These are phyloP conservation scores for Musca vetustissima DNA, from an alignment of 1,140 invertebrate genomes.

Conservation along the genomic window DNA sequence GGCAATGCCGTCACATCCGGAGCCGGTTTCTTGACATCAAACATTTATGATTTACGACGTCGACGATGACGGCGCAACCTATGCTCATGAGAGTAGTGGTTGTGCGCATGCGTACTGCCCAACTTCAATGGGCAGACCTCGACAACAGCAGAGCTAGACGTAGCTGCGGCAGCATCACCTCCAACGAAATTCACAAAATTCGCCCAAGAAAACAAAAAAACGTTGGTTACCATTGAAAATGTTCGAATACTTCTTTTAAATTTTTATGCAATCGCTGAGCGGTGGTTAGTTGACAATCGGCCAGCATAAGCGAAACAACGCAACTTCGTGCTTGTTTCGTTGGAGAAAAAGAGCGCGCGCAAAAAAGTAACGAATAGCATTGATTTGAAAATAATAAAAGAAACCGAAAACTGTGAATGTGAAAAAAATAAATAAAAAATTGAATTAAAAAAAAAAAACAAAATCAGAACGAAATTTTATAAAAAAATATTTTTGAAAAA, in stretches of 20 bases:
- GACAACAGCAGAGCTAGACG: not conserved
- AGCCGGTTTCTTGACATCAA: not conserved
- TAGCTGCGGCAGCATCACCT: too few relatives aligned
- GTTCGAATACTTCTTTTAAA: conserved; percentile 53
- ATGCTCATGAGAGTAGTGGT: not conserved
- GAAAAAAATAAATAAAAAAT: not conserved
- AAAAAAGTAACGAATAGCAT: too few relatives aligned
- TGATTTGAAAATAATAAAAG: too few relatives aligned
- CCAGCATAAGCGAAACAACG: conserved; percentile 26
- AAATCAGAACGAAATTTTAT: conserved; percentile 2
- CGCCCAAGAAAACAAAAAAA: not conserved
- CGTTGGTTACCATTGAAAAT: not conserved
- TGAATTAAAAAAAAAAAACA: not conserved
- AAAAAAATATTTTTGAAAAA: not conserved
- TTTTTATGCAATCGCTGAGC: conserved; percentile 53
- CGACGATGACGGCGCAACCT: not conserved
- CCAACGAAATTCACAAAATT: not conserved
- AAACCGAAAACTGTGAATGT: too few relatives aligned
- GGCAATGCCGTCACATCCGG: not conserved
- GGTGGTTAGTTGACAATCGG: conserved; percentile 48
- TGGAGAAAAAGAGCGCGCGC: too few relatives aligned
- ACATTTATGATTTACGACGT: not conserved
- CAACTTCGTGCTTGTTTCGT: not conserved
- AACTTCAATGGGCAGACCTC: not conserved
- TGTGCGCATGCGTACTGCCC: not conserved